These are phyloP conservation scores for Potorous gilbertii DNA, from an alignment of 2,797 vertebrate species.

Conservation along the genomic window DNA sequence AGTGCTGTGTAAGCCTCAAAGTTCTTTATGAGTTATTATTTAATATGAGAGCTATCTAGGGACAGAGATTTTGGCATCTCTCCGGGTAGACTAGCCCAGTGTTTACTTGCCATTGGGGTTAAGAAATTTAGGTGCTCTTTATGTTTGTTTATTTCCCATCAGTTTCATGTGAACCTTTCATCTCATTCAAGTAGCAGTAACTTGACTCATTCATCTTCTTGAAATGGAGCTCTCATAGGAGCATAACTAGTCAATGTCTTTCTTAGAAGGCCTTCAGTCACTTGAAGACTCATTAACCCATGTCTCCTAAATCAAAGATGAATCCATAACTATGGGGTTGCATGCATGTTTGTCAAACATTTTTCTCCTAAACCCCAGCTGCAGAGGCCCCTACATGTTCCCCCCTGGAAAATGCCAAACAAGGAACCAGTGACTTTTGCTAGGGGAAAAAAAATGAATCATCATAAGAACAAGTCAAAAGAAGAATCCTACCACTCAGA, in stretches of 20 bases:
- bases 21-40: not conserved
- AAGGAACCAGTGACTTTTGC: not conserved
- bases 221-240: not conserved
- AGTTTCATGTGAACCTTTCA: not conserved
- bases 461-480: constrained; percentile 24
- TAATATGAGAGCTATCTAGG: not conserved
- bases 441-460: constrained; percentile 40
- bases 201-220: not conserved
- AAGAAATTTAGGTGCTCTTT: not conserved
- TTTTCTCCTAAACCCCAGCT: not conserved
- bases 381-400: fast-evolving
- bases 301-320: fast-evolving
- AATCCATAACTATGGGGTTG: not conserved
- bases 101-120: fast-evolving
- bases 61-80: not conserved
- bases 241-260: not conserved
- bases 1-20: not conserved
- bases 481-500: constrained; percentile 57
- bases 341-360: not conserved
- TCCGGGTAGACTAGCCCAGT: not conserved
- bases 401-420: fast-evolving
- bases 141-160: not conserved
- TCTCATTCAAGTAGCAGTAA: not conserved
- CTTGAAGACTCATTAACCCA: not conserved
- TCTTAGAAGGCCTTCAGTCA: fast-evolving